Evolutionary conservation across 2,888 invertebrate genomes (phyloP).

Genomic region (Euplexia lucipara): DNA sequence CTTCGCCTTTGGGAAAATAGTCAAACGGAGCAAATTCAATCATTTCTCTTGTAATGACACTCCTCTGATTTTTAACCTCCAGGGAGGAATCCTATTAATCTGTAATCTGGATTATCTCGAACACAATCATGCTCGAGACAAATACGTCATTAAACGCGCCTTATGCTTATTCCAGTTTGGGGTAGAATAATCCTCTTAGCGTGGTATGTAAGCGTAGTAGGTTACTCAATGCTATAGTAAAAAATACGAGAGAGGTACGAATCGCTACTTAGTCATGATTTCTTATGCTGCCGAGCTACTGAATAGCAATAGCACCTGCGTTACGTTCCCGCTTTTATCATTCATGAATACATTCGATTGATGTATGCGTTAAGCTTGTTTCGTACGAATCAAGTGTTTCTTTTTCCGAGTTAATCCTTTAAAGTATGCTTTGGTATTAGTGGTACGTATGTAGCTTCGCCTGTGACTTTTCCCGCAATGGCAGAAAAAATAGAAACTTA

Average conservation of each 20-base stretch:
- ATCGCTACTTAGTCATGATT: constrained; percentile 49
- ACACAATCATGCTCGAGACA: constrained; percentile 78
- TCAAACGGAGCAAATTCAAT: constrained; percentile 46
- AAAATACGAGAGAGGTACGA: constrained; percentile 49
- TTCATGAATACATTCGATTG: constrained; percentile 55
- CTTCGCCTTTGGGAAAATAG: constrained; percentile 33
- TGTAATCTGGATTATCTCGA: constrained; percentile 83
- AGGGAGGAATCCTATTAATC: constrained; percentile 72
- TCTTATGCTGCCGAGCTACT: constrained; percentile 54
- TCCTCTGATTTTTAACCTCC: constrained; percentile 61
- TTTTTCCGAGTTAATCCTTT: constrained; percentile 14
- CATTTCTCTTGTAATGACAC: constrained; percentile 51
- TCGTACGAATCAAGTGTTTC: constrained; percentile 4
- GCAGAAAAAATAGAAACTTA: no score
- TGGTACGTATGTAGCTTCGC: not conserved
- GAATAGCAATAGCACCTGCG: constrained; percentile 54
- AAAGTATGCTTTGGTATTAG: not conserved
- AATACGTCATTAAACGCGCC: constrained; percentile 75
- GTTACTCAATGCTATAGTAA: constrained; percentile 46
- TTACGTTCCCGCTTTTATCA: constrained; percentile 46
- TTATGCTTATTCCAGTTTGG: constrained; percentile 70
- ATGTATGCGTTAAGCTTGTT: constrained; percentile 33
- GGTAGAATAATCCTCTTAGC: constrained; percentile 66
- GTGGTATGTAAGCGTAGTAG: constrained; percentile 57
- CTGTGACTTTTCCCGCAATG: not conserved